These are phyloP conservation scores for Chrysocyon brachyurus DNA, from an alignment of 2,797 vertebrate species.

Conservation along the genomic window DNA sequence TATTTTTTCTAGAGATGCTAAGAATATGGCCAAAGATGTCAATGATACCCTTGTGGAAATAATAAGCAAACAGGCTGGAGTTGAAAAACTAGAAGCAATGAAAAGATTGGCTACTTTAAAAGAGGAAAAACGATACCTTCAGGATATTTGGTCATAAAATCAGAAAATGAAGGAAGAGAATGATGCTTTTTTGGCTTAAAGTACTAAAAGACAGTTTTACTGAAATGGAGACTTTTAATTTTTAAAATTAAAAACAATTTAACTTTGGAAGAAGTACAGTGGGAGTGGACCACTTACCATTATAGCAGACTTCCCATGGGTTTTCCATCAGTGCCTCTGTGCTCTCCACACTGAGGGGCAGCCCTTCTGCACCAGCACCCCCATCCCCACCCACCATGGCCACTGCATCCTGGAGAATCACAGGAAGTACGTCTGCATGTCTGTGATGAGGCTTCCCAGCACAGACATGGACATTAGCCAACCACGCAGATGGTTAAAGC, in stretches of 20 bases:
- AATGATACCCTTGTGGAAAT: constrained; percentile 92
- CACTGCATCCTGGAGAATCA: fast-evolving
- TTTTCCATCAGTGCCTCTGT: fast-evolving
- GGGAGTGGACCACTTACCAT: fast-evolving
- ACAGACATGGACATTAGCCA: fast-evolving
- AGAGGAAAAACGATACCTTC: constrained; percentile 95
- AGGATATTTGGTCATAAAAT: constrained; percentile 97
- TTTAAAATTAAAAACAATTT: background rate
- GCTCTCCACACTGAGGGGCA: fast-evolving
- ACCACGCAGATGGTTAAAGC: fast-evolving
- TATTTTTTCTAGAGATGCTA: constrained; percentile 92
- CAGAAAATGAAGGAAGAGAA: background rate
- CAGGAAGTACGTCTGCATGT: background rate
- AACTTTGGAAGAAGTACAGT: too few species aligned
- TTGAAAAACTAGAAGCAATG: constrained; percentile 94
- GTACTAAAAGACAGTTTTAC: background rate
- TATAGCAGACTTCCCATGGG: fast-evolving
- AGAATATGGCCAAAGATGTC: constrained; percentile 97
- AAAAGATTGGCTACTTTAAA: constrained; percentile 92
- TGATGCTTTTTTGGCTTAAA: background rate
- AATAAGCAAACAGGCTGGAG: constrained; percentile 89
- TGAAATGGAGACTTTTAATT: background rate
- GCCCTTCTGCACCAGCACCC: background rate
- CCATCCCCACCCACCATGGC: too few species aligned
- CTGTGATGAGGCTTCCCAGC: fast-evolving